phyloP scores from a whole-genome alignment of 2,888 invertebrate genomes.

The Branchinecta sandiegonensis region DNA sequence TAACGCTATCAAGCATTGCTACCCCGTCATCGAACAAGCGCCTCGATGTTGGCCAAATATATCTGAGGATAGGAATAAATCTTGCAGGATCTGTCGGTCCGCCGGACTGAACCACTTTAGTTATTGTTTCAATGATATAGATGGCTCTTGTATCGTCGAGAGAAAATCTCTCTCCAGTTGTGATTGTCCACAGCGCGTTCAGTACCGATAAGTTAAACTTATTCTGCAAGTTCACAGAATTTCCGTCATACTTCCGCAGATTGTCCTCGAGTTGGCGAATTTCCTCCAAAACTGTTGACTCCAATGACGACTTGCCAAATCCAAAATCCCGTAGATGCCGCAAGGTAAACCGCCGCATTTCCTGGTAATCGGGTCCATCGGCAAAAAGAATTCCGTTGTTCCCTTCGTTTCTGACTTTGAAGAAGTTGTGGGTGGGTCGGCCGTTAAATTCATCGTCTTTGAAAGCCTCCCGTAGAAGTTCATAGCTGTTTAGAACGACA shows the following conservation, averaged over 20 bases:
- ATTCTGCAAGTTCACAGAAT: constrained; percentile 24
- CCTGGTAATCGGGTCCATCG: constrained; percentile 23
- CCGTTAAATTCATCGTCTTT: constrained; percentile 25
- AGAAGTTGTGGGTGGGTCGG: constrained; percentile 23
- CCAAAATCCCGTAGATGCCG: constrained; percentile 26
- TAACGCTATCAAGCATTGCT: neutral
- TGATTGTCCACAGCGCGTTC: constrained; percentile 26
- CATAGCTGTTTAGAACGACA: constrained; percentile 26
- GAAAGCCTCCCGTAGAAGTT: constrained; percentile 26
- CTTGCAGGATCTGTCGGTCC: neutral
- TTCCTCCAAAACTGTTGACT: constrained; percentile 19
- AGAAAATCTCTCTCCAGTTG: constrained; percentile 26
- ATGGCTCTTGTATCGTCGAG: constrained; percentile 26
- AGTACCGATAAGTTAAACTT: constrained; percentile 26
- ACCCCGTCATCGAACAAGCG: neutral
- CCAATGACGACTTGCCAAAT: constrained; percentile 22
- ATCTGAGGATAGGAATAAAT: too few species aligned
- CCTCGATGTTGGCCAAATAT: neutral
- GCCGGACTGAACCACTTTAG: constrained; percentile 23
- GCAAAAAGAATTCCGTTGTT: constrained; percentile 26
- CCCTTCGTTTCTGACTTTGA: constrained; percentile 24
- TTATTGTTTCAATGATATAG: constrained; percentile 26
- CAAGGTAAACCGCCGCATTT: constrained; percentile 25
- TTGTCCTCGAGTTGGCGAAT: constrained; percentile 25
- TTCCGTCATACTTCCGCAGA: constrained; percentile 24